Percentiles rank a stretch among this genome's conserved stretches.
Conservation (phyloP, 2,797 vertebrate species). For the Sebastes diploproa region DNA sequence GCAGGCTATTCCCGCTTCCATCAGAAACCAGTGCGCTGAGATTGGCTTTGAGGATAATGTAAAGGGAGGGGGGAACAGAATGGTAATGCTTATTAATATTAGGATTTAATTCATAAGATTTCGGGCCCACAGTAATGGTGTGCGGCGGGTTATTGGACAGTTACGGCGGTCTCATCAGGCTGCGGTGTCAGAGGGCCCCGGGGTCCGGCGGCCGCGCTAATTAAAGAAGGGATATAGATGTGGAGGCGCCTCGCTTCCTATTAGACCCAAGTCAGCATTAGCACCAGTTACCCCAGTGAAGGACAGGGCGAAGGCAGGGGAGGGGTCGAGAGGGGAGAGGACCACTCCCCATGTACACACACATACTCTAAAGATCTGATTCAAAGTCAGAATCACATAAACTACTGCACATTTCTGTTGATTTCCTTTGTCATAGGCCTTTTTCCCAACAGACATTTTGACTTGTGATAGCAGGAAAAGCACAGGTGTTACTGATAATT, state of each 20-base stretch:
- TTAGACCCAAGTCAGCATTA: constrained; percentile 83
- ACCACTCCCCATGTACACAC: constrained; percentile 10
- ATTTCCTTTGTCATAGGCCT: background rate
- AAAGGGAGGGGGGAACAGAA: constrained; percentile 57
- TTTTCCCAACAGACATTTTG: background rate
- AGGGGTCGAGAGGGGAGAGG: constrained; percentile 39
- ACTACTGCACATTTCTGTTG: background rate
- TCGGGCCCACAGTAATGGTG: constrained; percentile 77
- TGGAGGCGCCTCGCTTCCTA: constrained; percentile 67
- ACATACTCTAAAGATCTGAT: background rate
- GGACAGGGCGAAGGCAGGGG: constrained; percentile 72
- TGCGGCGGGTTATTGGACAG: constrained; percentile 83
- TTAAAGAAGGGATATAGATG: constrained; percentile 84
- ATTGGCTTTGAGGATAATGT: constrained; percentile 75
- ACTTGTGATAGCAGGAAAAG: too few relatives aligned
- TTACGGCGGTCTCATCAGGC: constrained; percentile 84
- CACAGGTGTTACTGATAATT: background rate
- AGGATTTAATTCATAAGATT: constrained; percentile 86
- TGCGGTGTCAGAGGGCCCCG: constrained; percentile 76
- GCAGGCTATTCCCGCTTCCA: constrained; percentile 67
- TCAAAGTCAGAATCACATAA: background rate
- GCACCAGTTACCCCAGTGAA: constrained; percentile 78
- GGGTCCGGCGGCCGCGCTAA: constrained; percentile 76
- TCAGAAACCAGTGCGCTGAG: constrained; percentile 68
- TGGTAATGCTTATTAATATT: constrained; percentile 85